A percentile compares a stretch with the other conserved stretches of the same genome.
phyloP scores from a whole-genome alignment of 1,140 invertebrate species.

The Papilio glaucus region DNA sequence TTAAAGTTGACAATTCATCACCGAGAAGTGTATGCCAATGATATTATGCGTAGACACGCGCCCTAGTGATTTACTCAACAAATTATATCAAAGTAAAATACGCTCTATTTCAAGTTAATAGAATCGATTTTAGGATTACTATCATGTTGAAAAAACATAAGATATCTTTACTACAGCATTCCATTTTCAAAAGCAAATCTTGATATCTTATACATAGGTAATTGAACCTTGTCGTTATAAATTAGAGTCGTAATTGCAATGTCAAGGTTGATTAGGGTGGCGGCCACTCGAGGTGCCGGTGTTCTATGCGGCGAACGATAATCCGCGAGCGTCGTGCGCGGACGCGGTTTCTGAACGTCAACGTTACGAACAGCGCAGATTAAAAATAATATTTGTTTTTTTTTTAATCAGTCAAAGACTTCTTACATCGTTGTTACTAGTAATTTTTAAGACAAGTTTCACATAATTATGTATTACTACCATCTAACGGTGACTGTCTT shows the following conservation, averaged over 20 bases:
- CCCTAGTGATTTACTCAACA: constrained; percentile 55
- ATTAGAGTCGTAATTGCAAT: constrained; percentile 58
- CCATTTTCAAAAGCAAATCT: constrained; percentile 39
- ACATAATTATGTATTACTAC: too few relatives aligned
- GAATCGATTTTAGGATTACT: constrained; percentile 43
- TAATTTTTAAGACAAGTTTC: background rate
- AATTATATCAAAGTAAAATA: constrained; percentile 45
- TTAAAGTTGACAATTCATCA: constrained; percentile 77
- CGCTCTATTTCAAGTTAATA: constrained; percentile 46
- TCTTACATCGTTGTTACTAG: constrained; percentile 2
- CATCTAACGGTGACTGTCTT: too few relatives aligned
- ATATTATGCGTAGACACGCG: constrained; percentile 79
- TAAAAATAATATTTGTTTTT: constrained; percentile 52
- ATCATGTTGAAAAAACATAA: constrained; percentile 27
- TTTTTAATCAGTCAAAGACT: constrained; percentile 46
- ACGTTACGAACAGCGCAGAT: constrained; percentile 51
- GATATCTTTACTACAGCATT: constrained; percentile 33
- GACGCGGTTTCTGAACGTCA: constrained; percentile 49
- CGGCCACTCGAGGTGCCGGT: constrained; percentile 54
- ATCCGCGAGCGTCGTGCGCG: constrained; percentile 65
- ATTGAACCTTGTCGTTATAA: constrained; percentile 51
- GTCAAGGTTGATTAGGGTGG: constrained; percentile 56
- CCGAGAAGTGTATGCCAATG: constrained; percentile 67
- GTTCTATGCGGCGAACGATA: constrained; percentile 59
- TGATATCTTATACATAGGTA: constrained; percentile 42